These are phyloP conservation scores for Strigamia transsilvanica DNA, from an alignment of 2,888 invertebrate genomes.

Conservation along the genomic window DNA sequence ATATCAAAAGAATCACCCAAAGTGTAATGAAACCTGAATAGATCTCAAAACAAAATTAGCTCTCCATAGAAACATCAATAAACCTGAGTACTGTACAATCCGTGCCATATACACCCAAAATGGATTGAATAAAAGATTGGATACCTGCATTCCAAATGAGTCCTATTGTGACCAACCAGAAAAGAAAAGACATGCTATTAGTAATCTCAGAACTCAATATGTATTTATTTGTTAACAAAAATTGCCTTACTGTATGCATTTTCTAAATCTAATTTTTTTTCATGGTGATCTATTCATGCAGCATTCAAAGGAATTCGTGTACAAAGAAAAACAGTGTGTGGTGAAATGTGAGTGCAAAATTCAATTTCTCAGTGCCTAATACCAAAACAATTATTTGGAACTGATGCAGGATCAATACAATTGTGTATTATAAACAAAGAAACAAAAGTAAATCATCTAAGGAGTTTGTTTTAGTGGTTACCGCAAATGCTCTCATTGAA, in stretches of 20 bases:
- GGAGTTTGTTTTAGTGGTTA: not conserved
- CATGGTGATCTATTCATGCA: slow-evolving; percentile 23
- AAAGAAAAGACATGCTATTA: not conserved
- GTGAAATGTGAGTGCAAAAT: slow-evolving; percentile 1
- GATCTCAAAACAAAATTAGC: too few relatives aligned
- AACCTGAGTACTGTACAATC: too few relatives aligned
- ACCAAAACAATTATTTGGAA: not conserved
- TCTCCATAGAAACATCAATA: too few relatives aligned
- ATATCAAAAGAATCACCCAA: too few relatives aligned
- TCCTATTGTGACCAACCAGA: not conserved
- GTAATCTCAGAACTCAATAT: not conserved
- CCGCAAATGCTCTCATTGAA: too few relatives aligned
- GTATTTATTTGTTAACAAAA: too few relatives aligned
- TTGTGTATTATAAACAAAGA: not conserved
- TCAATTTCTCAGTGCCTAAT: slow-evolving; percentile 15
- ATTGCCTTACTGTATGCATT: too few relatives aligned
- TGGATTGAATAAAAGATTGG: not conserved
- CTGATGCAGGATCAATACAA: not conserved
- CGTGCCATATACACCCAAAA: too few relatives aligned
- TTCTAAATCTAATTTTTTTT: not conserved
- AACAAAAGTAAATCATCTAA: not conserved
- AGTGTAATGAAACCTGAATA: too few relatives aligned
- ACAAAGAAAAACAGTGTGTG: not conserved
- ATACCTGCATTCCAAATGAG: slow-evolving; percentile 28
- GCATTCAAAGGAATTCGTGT: slow-evolving; percentile 13